These are phyloP conservation scores for Rhorus exstirpatorius DNA, from an alignment of 2,888 invertebrate genomes.

Conservation along the genomic window DNA sequence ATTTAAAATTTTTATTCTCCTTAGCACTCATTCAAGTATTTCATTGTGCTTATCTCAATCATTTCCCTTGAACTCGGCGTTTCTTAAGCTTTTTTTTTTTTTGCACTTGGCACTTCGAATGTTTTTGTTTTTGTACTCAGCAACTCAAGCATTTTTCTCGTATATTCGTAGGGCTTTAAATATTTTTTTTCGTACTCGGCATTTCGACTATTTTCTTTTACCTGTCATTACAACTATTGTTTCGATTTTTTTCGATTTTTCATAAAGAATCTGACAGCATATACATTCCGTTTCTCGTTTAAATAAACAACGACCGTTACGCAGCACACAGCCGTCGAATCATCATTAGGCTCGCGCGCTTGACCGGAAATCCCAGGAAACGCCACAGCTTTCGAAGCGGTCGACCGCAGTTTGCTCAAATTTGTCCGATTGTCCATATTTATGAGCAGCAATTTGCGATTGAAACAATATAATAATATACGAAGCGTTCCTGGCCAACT, in stretches of 20 bases:
- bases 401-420: not conserved
- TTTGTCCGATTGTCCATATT: constrained; percentile 34
- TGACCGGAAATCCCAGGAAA: constrained; percentile 16
- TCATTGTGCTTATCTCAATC: no score
- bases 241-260: not conserved
- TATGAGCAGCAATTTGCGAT: not conserved
- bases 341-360: not conserved
- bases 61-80: no score
- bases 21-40: no score
- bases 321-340: not conserved
- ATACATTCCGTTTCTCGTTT: not conserved
- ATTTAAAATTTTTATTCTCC: no score
- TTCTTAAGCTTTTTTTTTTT: no score
- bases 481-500: no score
- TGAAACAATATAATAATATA: not conserved
- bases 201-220: not conserved
- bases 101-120: no score
- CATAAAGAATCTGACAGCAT: not conserved
- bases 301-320: not conserved
- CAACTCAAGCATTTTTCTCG: no score
- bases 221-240: not conserved
- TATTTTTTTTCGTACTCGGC: not conserved
- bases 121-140: no score
- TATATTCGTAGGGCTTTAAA: not conserved
- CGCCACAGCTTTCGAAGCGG: constrained; percentile 10